A percentile compares a stretch with the other conserved stretches of the same genome.
Conservation (phyloP, 2,113 vertebrate species). For the Gasterosteus nipponicus region DNA sequence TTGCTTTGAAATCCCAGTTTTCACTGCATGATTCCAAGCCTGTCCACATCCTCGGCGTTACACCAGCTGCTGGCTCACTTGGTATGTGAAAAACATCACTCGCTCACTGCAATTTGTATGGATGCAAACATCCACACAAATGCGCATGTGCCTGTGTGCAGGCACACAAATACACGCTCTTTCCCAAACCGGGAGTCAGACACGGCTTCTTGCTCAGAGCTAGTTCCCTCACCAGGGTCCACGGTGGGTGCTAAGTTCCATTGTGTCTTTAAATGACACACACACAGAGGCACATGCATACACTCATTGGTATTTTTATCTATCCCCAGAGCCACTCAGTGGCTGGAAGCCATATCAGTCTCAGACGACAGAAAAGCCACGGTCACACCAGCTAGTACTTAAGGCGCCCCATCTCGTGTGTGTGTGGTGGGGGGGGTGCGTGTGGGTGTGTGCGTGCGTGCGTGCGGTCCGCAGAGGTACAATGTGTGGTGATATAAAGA, state of each 20-base stretch:
- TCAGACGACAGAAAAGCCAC: conserved; percentile 68
- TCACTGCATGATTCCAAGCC: conserved; percentile 50
- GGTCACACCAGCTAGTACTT: conserved; percentile 71
- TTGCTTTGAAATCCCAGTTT: conserved; percentile 45
- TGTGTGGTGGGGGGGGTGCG: conserved; percentile 7
- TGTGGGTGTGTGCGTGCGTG: conserved; percentile 22
- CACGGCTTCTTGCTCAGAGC: conserved; percentile 28
- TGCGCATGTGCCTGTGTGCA: conserved; percentile 12
- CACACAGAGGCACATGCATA: conserved; percentile 41
- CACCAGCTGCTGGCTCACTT: conserved; percentile 48
- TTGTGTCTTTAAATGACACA: conserved; percentile 62
- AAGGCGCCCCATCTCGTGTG: conserved; percentile 26
- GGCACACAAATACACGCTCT: conserved; percentile 18
- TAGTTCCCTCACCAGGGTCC: conserved; percentile 33
- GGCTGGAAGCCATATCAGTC: conserved; percentile 75
- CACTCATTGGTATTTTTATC: conserved; percentile 76
- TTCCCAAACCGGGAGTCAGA: conserved; percentile 29
- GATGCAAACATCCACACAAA: conserved; percentile 7
- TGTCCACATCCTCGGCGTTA: conserved; percentile 40
- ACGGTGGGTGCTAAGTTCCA: conserved; percentile 55
- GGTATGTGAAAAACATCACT: conserved; percentile 43
- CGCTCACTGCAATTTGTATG: conserved; percentile 21
- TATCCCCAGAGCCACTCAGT: conserved; percentile 69
- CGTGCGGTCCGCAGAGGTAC: conserved; percentile 45
- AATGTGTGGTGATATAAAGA: conserved; percentile 61